Evolutionary conservation across 2,113 vertebrate genomes (phyloP).

Genomic region (Bubalus kerabau): DNA sequence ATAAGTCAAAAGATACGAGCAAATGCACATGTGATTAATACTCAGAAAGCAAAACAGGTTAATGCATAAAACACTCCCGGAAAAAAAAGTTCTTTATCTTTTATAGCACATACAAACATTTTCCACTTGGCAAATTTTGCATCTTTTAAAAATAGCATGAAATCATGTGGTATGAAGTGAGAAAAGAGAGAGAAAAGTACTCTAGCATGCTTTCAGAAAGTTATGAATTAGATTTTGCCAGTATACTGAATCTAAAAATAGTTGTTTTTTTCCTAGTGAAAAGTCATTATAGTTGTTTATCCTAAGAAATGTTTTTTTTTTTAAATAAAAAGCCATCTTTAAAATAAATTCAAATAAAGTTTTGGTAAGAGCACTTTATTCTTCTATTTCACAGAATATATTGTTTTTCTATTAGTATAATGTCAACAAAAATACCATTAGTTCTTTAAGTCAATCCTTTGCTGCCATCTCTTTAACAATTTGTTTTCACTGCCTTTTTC

Average conservation of each 20-base stretch:
- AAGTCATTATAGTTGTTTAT: background rate
- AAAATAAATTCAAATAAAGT: background rate
- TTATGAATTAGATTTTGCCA: constrained; percentile 28
- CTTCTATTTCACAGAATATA: background rate
- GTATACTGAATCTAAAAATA: background rate
- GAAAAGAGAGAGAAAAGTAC: background rate
- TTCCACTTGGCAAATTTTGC: constrained; percentile 38
- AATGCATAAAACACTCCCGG: constrained; percentile 1
- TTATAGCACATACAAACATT: constrained; percentile 39
- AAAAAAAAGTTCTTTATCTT: constrained; percentile 27
- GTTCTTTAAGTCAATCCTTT: background rate
- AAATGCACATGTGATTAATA: background rate
- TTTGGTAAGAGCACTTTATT: background rate
- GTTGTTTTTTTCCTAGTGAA: background rate
- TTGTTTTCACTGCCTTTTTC: background rate
- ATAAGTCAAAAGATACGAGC: background rate
- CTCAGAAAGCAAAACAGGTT: constrained; percentile 45
- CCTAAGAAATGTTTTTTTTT: background rate
- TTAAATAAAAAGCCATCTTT: background rate
- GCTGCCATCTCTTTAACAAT: background rate
- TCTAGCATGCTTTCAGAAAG: background rate
- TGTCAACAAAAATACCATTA: background rate
- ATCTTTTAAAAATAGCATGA: constrained; percentile 47
- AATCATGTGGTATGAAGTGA: background rate
- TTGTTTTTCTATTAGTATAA: background rate